Evolutionary conservation across 2,888 invertebrate genomes (phyloP).

Genomic region (Tinea pellionella): DNA sequence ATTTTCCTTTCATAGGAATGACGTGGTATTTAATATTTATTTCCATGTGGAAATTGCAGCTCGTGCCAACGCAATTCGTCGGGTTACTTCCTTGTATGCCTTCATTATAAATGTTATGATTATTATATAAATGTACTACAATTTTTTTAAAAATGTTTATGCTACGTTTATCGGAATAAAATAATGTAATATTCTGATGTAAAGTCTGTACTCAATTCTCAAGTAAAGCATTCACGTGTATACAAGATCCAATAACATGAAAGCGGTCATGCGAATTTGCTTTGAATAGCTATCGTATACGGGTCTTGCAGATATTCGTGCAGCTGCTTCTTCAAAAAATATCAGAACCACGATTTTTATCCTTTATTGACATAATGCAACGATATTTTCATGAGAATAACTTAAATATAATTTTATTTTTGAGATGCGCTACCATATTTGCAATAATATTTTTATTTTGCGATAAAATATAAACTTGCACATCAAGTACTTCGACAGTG

Average conservation of each 20-base stretch:
- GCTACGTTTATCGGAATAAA: too few species aligned
- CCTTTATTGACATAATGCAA: background rate
- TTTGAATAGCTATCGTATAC: background rate
- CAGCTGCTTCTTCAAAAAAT: background rate
- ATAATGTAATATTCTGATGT: too few species aligned
- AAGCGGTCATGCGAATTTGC: background rate
- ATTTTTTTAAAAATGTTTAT: too few species aligned
- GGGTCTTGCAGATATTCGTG: background rate
- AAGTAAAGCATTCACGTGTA: background rate
- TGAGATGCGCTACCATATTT: background rate
- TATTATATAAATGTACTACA: too few species aligned
- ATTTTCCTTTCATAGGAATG: background rate
- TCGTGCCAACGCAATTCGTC: background rate
- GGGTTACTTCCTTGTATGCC: too few species aligned
- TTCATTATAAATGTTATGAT: background rate
- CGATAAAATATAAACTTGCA: too few species aligned
- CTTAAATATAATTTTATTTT: background rate
- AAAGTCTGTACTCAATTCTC: background rate
- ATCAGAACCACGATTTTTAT: background rate
- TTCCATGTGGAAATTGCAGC: background rate
- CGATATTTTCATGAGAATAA: background rate
- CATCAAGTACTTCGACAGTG: too few species aligned
- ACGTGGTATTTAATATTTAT: background rate
- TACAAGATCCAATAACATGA: background rate
- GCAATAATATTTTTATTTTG: too few species aligned